Evolutionary conservation across 2,797 vertebrate species (phyloP), one percentile per base, ranked within the genome.

Genomic region (Hemitrygon akajei): DNA sequence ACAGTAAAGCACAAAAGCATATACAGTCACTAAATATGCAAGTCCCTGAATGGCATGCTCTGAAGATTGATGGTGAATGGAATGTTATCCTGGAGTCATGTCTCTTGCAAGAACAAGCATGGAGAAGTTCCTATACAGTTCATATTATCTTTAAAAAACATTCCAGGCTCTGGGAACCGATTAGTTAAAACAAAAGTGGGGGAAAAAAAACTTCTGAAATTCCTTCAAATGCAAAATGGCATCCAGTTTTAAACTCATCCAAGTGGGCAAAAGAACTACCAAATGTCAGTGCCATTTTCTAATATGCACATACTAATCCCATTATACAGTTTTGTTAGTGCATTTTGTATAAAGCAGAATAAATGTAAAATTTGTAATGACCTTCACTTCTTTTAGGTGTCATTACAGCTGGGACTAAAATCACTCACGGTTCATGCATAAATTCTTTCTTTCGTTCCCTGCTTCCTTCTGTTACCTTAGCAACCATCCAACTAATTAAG

Each of bases 251-350:
- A 34, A 84, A 60, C 84, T 60, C 58, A 75, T 25, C 71, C 22
- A 7, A n/a, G 84, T 30, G 63, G 27, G 40, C 30, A 6, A 12
- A n/a, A 27, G n/a, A 7, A n/a, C 58, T 87, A 27, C 14, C 58
- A 87, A 60, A 87, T 86, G 82, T 87, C 27, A 87, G 56, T 60
- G 56, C 12, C 84, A 87, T 87, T 87, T 84, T 87, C 71, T 30
- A 79, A 87, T 60, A 18, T 58, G 56, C 82, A 30, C 18, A 34
- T 56, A 82, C 80, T 87, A 60, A 63, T 63, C 30, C 27, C n/a
- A 63, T 87, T 87, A 87, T n/a, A 12, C 63, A n/a, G 84, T 60
- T 47, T 63, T 63, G 84, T 14, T 87, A 12, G 4, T 87, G 11
- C 12, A 60, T n/a, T n/a, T 25, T 87, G 10, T 63, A 63, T 87